Evolutionary conservation across 2,888 invertebrate species (phyloP).

Genomic region (Lepidochitona cinerea): DNA sequence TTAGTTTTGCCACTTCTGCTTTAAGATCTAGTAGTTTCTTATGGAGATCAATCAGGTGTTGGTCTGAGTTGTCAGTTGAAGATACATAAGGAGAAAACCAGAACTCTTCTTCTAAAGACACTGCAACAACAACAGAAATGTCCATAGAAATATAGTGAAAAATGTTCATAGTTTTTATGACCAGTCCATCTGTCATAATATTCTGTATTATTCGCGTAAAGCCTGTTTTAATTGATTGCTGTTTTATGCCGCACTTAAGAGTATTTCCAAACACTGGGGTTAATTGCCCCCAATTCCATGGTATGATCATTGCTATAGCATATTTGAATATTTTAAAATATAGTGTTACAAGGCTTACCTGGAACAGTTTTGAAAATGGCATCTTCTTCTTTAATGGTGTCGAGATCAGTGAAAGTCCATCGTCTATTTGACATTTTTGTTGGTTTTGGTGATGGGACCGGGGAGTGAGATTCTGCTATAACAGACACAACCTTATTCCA

Average conservation of each 20-base stretch:
- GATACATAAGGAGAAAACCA: constrained; percentile 3
- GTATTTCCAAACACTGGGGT: too few relatives aligned
- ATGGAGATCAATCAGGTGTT: constrained; percentile 37
- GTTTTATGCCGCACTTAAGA: too few relatives aligned
- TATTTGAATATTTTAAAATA: too few relatives aligned
- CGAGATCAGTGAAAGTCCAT: background rate
- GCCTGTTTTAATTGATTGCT: too few relatives aligned
- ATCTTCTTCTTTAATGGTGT: constrained; percentile 30
- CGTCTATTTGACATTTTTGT: background rate
- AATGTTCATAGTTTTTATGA: too few relatives aligned
- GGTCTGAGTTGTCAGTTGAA: constrained; percentile 4
- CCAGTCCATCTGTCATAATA: too few relatives aligned
- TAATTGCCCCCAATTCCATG: too few relatives aligned
- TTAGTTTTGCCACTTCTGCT: constrained; percentile 50
- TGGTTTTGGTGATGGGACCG: background rate
- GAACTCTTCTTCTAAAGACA: background rate
- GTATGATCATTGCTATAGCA: too few relatives aligned
- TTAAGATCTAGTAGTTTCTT: constrained; percentile 49
- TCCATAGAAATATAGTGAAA: too few relatives aligned
- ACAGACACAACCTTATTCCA: background rate
- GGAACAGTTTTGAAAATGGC: constrained; percentile 53
- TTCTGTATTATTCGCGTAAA: too few relatives aligned
- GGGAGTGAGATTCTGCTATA: background rate
- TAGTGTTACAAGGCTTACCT: too few relatives aligned
- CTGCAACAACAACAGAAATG: background rate